phyloP scores from a whole-genome alignment of 2,113 vertebrate species.

The Laticauda colubrina region DNA sequence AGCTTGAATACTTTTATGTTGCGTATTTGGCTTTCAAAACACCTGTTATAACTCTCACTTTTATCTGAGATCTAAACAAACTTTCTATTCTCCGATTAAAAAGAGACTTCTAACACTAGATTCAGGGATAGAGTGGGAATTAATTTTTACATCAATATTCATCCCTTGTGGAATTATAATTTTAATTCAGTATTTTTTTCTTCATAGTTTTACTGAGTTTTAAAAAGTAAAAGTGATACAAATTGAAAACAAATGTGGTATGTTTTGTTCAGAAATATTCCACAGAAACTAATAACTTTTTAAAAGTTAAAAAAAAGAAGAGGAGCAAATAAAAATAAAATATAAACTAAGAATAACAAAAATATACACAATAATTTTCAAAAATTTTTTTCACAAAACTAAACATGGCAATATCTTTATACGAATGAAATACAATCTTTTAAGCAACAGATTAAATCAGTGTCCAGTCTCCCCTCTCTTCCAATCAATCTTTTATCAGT shows the following conservation, averaged over 20 bases:
- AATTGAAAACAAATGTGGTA: background rate
- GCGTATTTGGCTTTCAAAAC: background rate
- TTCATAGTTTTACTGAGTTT: background rate
- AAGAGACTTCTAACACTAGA: background rate
- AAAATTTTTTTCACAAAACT: background rate
- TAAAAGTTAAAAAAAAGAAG: background rate
- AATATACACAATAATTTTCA: background rate
- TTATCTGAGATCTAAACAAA: background rate
- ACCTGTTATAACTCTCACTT: background rate
- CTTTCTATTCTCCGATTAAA: background rate
- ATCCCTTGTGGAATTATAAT: background rate
- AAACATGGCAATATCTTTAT: background rate
- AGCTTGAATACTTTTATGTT: background rate
- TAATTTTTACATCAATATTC: background rate
- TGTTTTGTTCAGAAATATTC: background rate
- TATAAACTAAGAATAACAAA: background rate
- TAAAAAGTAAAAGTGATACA: background rate
- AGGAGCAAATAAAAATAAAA: background rate
- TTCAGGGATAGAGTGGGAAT: background rate
- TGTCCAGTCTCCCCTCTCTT: background rate
- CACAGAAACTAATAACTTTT: background rate
- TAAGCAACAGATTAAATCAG: background rate
- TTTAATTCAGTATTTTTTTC: background rate
- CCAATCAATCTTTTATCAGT: background rate
- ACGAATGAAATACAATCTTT: background rate